Conservation (phyloP, 2,797 vertebrate species). For the Hydrolagus colliei region DNA sequence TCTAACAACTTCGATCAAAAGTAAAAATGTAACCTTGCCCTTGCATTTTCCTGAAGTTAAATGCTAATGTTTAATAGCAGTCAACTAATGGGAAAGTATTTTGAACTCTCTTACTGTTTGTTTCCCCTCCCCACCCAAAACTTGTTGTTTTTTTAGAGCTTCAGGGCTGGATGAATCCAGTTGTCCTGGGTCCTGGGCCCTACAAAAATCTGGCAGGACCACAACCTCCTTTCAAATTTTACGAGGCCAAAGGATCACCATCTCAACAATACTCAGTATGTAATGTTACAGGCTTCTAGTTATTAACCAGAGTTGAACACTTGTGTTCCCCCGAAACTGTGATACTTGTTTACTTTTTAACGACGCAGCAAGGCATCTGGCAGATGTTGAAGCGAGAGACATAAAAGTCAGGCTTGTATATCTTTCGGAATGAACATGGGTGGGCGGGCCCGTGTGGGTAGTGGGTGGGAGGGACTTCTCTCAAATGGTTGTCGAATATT, state of each 20-base stretch:
- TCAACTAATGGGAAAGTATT: conserved; percentile 17
- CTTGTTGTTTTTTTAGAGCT: conserved; percentile 25
- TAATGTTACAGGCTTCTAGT: conserved; percentile 28
- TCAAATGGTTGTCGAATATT: background rate
- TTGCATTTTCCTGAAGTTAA: conserved; percentile 22
- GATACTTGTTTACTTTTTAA: conserved; percentile 5
- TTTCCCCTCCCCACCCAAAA: conserved; percentile 1
- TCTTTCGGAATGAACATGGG: background rate
- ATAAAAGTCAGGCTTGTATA: background rate
- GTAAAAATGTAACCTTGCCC: background rate
- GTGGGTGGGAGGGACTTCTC: too few species aligned
- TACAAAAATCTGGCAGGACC: conserved; percentile 33
- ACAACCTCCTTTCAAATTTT: conserved; percentile 27
- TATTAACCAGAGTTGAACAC: conserved; percentile 27
- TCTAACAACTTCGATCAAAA: background rate
- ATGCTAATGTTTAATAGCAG: conserved; percentile 31
- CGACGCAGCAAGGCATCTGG: background rate
- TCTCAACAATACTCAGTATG: conserved; percentile 32
- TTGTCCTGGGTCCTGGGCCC: conserved; percentile 29
- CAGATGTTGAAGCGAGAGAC: conserved; percentile 4
- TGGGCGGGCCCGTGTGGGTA: too few species aligned
- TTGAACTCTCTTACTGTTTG: conserved; percentile 28
- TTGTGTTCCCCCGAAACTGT: background rate
- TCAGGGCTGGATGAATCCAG: conserved; percentile 32
- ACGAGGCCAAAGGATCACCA: conserved; percentile 32